A percentile compares a stretch with the other conserved stretches of the same genome.
Conservation (phyloP, 2,888 invertebrate genomes). For the Aromia moschata region DNA sequence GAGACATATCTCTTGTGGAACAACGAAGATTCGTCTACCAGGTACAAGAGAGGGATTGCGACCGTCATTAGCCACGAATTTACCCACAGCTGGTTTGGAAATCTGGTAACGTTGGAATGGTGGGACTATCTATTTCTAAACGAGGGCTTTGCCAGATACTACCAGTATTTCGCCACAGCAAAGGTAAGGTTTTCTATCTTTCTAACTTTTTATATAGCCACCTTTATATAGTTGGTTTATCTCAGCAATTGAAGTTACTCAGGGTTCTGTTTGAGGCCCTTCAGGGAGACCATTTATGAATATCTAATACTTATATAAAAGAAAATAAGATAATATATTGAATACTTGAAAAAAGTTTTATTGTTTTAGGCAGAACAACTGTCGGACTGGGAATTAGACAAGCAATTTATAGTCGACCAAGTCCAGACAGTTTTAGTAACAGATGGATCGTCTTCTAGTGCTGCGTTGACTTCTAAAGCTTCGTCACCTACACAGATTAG, state of each 20-base stretch:
- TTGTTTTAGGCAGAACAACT: constrained; percentile 32
- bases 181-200: constrained; percentile 38
- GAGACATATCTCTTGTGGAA: constrained; percentile 69
- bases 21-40: constrained; percentile 64
- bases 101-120: constrained; percentile 78
- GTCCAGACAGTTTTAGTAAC: constrained; percentile 38
- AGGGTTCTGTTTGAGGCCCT: too few relatives aligned
- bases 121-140: constrained; percentile 81
- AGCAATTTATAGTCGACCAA: constrained; percentile 44
- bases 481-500: constrained; percentile 65
- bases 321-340: too few relatives aligned
- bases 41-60: constrained; percentile 71
- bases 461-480: constrained; percentile 67
- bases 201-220: too few relatives aligned
- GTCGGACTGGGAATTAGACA: constrained; percentile 39
- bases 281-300: too few relatives aligned
- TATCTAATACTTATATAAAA: too few relatives aligned
- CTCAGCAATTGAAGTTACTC: too few relatives aligned
- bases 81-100: constrained; percentile 86
- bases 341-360: background rate
- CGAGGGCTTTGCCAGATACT: constrained; percentile 79
- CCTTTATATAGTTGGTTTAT: too few relatives aligned
- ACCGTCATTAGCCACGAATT: constrained; percentile 80
- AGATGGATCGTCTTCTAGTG: constrained; percentile 31
- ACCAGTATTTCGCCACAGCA: constrained; percentile 69